Evolutionary conservation across 2,888 invertebrate genomes (phyloP).

Genomic region (Drosophila engyochracea): DNA sequence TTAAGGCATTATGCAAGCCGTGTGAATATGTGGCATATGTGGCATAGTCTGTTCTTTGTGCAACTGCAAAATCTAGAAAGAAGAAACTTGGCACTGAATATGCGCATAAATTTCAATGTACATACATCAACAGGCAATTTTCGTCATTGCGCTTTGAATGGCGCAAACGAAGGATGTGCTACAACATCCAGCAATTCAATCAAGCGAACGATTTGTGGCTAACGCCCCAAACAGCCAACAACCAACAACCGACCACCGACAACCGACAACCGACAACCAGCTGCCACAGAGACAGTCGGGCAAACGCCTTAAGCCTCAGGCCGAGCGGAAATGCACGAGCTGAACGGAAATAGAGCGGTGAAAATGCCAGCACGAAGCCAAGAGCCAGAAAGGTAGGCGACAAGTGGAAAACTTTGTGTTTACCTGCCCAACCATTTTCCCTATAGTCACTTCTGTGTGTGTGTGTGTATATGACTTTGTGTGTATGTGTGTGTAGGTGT

Average conservation of each 20-base stretch:
- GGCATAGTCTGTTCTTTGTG: background rate
- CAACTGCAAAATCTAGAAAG: background rate
- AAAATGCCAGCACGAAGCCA: slow-evolving; percentile 51
- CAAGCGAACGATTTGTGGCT: slow-evolving; percentile 70
- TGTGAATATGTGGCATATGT: slow-evolving; percentile 42
- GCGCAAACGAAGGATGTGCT: slow-evolving; percentile 17
- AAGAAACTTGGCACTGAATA: slow-evolving; percentile 7
- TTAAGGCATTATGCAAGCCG: slow-evolving; percentile 49
- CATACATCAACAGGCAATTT: slow-evolving; percentile 61
- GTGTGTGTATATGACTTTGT: background rate
- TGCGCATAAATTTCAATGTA: slow-evolving; percentile 40
- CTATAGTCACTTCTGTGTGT: background rate
- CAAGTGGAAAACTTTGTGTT: slow-evolving; percentile 62
- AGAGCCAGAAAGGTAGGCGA: slow-evolving; percentile 44
- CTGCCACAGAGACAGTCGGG: slow-evolving; percentile 21
- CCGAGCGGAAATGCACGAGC: slow-evolving; percentile 65
- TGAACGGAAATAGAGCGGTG: slow-evolving; percentile 64
- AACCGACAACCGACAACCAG: background rate
- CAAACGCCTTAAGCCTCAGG: slow-evolving; percentile 54
- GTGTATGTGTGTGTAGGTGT: background rate
- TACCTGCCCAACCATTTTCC: slow-evolving; percentile 41
- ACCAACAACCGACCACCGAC: background rate
- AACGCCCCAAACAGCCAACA: slow-evolving; percentile 48
- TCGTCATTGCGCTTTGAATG: slow-evolving; percentile 38
- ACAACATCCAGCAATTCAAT: slow-evolving; percentile 68